phyloP scores from a whole-genome alignment of 2,113 vertebrate genomes.

The Aepyceros melampus region DNA sequence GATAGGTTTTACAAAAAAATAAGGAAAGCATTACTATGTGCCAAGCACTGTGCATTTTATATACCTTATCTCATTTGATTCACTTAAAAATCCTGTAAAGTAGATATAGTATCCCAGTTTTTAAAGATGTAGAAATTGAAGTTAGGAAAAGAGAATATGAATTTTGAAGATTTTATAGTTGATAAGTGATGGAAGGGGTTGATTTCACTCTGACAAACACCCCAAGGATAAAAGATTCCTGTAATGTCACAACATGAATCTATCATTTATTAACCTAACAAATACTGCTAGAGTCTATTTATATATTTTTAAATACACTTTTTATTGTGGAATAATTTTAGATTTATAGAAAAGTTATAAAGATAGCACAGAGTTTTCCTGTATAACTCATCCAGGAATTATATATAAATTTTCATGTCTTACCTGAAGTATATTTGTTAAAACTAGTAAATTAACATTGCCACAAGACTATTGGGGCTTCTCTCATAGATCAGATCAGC shows the following conservation, averaged over 20 bases:
- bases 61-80: neutral
- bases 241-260: neutral
- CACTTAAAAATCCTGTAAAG: neutral
- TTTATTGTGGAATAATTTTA: neutral
- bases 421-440: neutral
- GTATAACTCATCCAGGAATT: neutral
- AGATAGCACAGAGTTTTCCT: neutral
- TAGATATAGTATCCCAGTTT: neutral
- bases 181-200: neutral
- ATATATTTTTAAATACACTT: neutral
- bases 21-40: neutral
- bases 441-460: neutral
- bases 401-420: neutral
- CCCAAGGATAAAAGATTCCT: neutral
- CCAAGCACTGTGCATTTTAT: neutral
- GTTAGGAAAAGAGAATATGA: neutral
- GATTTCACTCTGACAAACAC: neutral
- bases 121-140: neutral
- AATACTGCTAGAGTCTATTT: neutral
- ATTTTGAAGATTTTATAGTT: neutral
- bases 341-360: neutral
- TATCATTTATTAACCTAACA: neutral
- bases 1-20: neutral
- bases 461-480: neutral
- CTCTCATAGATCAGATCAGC: neutral